Percentiles rank a stretch among this genome's conserved stretches.
These are phyloP conservation scores for Maccullochella peelii DNA, from an alignment of 2,113 vertebrate species.

Conservation along the genomic window DNA sequence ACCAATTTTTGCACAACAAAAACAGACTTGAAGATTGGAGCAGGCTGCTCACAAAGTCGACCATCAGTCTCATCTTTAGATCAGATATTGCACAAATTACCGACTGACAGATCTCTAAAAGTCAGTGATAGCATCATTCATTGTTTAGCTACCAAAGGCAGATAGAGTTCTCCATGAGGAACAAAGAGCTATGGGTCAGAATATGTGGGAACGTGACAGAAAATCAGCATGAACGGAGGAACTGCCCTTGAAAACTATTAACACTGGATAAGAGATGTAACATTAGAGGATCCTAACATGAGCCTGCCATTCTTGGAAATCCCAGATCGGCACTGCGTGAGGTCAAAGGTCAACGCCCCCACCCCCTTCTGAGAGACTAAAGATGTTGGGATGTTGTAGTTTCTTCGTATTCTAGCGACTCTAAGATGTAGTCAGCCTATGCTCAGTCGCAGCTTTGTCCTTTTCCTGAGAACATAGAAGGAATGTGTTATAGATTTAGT, in stretches of 20 bases:
- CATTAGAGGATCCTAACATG: conserved; percentile 47
- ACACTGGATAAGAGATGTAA: conserved; percentile 39
- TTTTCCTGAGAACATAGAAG: conserved; percentile 87
- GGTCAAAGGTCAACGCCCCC: conserved; percentile 53
- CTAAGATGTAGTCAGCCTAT: conserved; percentile 82
- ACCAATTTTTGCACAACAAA: conserved; percentile 9
- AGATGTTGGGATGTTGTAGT: conserved; percentile 66
- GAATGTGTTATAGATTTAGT: conserved; percentile 70
- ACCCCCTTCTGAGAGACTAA: conserved; percentile 63
- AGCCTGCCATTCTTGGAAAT: conserved; percentile 48
- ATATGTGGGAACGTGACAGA: conserved; percentile 17
- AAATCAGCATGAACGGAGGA: conserved; percentile 5
- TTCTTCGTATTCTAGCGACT: conserved; percentile 68
- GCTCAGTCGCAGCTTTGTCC: conserved; percentile 79
- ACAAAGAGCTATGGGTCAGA: conserved; percentile 20
- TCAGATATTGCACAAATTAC: conserved; percentile 52
- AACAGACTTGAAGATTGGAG: conserved; percentile 8
- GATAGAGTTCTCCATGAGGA: conserved; percentile 34
- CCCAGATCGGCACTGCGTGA: conserved; percentile 54
- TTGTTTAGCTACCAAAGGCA: conserved; percentile 46
- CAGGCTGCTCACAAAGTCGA: conserved; percentile 9
- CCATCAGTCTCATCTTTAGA: conserved; percentile 31
- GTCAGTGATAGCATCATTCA: conserved; percentile 26
- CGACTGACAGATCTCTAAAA: conserved; percentile 30
- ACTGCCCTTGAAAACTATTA: conserved; percentile 31